phyloP scores from a whole-genome alignment of 2,113 vertebrate genomes.

The Columbina picui region DNA sequence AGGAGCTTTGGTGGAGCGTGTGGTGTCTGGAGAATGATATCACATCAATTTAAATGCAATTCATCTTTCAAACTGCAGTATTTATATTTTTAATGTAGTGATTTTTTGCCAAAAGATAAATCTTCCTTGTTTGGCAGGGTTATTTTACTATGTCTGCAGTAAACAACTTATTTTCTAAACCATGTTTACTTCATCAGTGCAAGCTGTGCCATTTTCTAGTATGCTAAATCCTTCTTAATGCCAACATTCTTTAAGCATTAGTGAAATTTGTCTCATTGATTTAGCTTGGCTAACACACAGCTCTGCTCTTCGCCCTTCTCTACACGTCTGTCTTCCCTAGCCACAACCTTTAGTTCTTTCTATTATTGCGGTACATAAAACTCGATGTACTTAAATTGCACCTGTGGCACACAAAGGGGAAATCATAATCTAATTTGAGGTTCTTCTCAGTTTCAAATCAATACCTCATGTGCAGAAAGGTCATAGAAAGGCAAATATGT shows the following conservation, averaged over 20 bases:
- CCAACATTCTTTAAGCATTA: background rate
- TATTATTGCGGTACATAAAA: background rate
- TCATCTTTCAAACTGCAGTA: background rate
- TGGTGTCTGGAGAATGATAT: background rate
- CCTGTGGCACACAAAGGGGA: conserved; percentile 10
- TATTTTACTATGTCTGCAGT: background rate
- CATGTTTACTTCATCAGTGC: background rate
- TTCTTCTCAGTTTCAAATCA: background rate
- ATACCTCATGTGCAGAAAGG: background rate
- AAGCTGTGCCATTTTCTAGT: background rate
- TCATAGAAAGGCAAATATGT: background rate
- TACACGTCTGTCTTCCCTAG: background rate
- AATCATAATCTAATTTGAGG: conserved; percentile 1
- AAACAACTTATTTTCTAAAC: conserved; percentile 1
- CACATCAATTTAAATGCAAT: background rate
- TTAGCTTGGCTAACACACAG: background rate
- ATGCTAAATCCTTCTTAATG: background rate
- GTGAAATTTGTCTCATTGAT: background rate
- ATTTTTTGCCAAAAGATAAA: background rate
- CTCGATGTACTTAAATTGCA: background rate
- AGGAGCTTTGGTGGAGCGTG: background rate
- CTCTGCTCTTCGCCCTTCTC: background rate
- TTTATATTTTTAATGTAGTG: background rate
- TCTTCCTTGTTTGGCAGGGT: background rate
- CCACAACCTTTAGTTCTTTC: background rate